A percentile compares a stretch with the other conserved stretches of the same genome.
phyloP scores from a whole-genome alignment of 2,797 vertebrate genomes.

The Tragopan temminckii region DNA sequence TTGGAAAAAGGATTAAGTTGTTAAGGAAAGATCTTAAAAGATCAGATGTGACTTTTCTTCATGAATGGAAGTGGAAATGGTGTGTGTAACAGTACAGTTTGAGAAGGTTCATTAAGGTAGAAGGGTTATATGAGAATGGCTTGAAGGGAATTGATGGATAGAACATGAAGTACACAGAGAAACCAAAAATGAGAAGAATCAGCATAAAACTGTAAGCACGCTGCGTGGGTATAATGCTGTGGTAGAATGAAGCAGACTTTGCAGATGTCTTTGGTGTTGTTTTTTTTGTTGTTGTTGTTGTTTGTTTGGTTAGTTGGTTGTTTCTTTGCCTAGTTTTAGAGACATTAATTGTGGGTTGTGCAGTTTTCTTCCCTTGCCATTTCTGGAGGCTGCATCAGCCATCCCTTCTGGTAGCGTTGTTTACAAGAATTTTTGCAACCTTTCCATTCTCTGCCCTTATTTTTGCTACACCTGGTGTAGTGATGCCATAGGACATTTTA shows the following conservation, averaged over 20 bases:
- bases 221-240: background rate
- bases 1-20: background rate
- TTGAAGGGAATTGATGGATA: background rate
- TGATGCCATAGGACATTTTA: slow-evolving; percentile 53
- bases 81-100: background rate
- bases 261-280: background rate
- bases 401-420: slow-evolving; percentile 15
- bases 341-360: slow-evolving; percentile 13
- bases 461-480: background rate
- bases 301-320: background rate
- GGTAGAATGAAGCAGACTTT: background rate
- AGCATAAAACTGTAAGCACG: background rate
- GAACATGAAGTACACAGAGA: background rate
- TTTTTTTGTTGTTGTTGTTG: background rate
- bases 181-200: background rate
- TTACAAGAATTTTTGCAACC: slow-evolving; percentile 54
- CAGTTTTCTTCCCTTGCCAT: slow-evolving; percentile 10
- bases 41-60: background rate
- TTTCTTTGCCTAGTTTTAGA: background rate
- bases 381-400: slow-evolving; percentile 22
- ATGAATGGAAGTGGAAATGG: background rate
- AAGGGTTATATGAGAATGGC: rapidly evolving
- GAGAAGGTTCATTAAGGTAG: background rate
- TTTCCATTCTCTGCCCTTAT: slow-evolving; percentile 30
- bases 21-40: slow-evolving; percentile 9